Base-by-base conservation (phyloP, 2,888 invertebrate species). In the Sphaerophoria taeniata region DNA sequence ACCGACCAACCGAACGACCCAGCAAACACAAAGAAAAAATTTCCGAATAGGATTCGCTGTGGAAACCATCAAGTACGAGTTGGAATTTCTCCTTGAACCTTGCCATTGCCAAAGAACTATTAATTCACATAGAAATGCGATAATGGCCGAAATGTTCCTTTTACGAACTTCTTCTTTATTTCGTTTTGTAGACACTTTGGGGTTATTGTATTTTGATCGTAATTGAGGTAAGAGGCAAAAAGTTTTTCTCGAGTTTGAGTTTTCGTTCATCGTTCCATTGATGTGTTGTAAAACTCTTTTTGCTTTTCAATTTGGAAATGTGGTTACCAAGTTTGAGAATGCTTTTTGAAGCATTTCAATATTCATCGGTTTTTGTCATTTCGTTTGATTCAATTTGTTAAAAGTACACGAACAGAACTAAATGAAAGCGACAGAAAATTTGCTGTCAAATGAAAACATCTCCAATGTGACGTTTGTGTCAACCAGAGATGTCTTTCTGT, bases 11-110 rank as follows among this genome's bases (percentile, higher is more conserved):
- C 55, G 34, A 65, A 47, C 67, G 60, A 75, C 56, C 51, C 65
- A 72, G 45, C 75, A 67, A 43, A 39, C 6, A 67, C 33, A 56
- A 14, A 65, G 56, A 70, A 61, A 56, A 56, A 70, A 61, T 58
- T 65, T 63, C 12, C 16, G 39, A 72, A 78, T 65, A 63, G 36
- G 45, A 82, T 72, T 76, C 55, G 71, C 14, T 53, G 51, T 67
- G 60, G 72, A 31, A 24, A 24, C 24, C 24, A 24, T 24, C 24
- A 24, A 24, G 24, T 24, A 24, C 61, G 72, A 77, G 67, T 56
- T 73, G 77, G 67, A 69, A 75, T 84, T 80, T 84, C 84, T 75
- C 84, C 84, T 84, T 84, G 84, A 84, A 80, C 84, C 75, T 31
- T 78, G 58, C 61, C 70, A 63, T 53, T 71, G 63, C 63, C 71